phyloP scores from a whole-genome alignment of 2,797 vertebrate species.

The Mastacembelus armatus region DNA sequence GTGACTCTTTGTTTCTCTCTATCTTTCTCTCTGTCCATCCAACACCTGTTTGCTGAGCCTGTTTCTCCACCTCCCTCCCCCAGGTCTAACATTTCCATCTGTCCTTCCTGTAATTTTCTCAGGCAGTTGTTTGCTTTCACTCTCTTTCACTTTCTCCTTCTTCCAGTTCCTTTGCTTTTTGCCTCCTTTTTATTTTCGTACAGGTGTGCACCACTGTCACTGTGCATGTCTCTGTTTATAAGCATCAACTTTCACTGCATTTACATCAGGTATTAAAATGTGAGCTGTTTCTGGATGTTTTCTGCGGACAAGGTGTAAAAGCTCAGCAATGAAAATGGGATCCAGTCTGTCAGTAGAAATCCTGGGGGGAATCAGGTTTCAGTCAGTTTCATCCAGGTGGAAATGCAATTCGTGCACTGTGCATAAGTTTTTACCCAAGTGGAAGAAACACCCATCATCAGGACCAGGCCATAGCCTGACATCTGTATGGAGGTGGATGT shows the following conservation, averaged over 20 bases:
- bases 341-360: conserved; percentile 21
- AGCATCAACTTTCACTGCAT: conserved; percentile 5
- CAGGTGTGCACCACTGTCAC: too few relatives aligned
- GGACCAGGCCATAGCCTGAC: neutral
- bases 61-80: conserved; percentile 13
- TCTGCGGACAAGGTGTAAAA: neutral
- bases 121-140: neutral
- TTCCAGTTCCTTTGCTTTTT: neutral
- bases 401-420: conserved; percentile 32
- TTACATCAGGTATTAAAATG: conserved; percentile 21
- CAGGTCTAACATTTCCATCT: conserved; percentile 24
- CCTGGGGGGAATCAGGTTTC: conserved; percentile 19
- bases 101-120: conserved; percentile 22
- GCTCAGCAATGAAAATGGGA: conserved; percentile 14
- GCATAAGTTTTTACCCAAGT: conserved; percentile 10
- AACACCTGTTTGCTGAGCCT: conserved; percentile 50
- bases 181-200: too few relatives aligned
- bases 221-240: neutral
- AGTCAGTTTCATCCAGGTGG: conserved; percentile 38
- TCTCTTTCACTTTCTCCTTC: neutral
- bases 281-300: neutral
- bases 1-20: conserved; percentile 36
- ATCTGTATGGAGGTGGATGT: neutral
- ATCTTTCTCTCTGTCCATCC: conserved; percentile 45
- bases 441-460: conserved; percentile 29